Conservation (phyloP, 2,888 invertebrate genomes). For the Himalopsyche kuldschensis region DNA sequence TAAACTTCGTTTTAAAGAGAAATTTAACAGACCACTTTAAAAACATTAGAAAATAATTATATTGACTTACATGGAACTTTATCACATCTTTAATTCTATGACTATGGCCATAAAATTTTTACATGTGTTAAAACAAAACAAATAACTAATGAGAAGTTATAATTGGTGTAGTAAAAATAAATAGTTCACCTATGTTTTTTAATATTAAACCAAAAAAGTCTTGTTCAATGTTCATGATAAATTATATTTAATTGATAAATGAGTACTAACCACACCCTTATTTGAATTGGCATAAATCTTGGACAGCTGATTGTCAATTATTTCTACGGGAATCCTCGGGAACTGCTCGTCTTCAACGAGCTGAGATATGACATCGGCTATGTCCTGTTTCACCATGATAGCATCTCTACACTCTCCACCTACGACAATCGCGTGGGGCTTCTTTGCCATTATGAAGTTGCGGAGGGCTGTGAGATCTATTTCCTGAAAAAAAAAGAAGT, state of each 20-base stretch:
- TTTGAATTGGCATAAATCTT: slow-evolving; percentile 91
- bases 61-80: no score
- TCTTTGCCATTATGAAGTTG: slow-evolving; percentile 85
- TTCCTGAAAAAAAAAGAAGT: slow-evolving; percentile 52
- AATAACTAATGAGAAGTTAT: background rate
- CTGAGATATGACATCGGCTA: slow-evolving; percentile 72
- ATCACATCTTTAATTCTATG: no score
- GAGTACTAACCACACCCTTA: slow-evolving; percentile 66
- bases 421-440: slow-evolving; percentile 91
- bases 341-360: slow-evolving; percentile 84
- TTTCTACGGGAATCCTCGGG: slow-evolving; percentile 83
- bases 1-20: no score
- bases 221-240: background rate
- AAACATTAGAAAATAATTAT: no score
- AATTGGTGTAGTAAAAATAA: background rate
- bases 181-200: no score
- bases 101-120: no score
- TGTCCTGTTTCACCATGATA: slow-evolving; percentile 75
- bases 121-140: no score
- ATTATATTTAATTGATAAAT: background rate
- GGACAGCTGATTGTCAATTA: slow-evolving; percentile 91
- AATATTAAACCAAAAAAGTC: no score
- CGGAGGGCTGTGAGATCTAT: slow-evolving; percentile 69
- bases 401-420: slow-evolving; percentile 92
- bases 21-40: no score